These are phyloP conservation scores for Silvanus unidentatus DNA, from an alignment of 2,888 invertebrate genomes.

Conservation along the genomic window DNA sequence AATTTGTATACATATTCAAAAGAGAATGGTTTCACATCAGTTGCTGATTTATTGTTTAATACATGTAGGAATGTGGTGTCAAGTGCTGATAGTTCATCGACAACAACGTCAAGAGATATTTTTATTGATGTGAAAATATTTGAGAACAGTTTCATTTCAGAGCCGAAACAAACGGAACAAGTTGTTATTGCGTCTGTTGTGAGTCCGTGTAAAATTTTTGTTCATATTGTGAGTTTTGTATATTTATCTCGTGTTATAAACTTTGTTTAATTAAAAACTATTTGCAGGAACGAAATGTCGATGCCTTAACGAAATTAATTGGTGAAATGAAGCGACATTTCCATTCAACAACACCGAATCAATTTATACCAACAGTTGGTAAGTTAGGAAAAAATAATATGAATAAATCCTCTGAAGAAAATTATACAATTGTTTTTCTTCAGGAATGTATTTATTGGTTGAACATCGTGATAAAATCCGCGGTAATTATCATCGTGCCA, in stretches of 20 bases:
- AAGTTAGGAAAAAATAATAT: too few relatives aligned
- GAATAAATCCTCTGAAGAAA: too few relatives aligned
- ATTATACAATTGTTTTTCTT: conserved; percentile 11
- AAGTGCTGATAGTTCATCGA: conserved; percentile 9
- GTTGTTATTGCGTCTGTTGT: conserved; percentile 56
- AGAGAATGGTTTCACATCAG: conserved; percentile 37
- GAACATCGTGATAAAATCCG: conserved; percentile 35
- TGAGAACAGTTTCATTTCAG: conserved; percentile 31
- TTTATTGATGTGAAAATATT: conserved; percentile 1
- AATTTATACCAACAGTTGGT: not conserved
- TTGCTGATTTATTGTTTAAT: conserved; percentile 44
- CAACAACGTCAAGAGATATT: not conserved
- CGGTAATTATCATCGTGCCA: conserved; percentile 56
- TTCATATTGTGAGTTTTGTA: conserved; percentile 50
- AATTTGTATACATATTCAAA: conserved; percentile 23
- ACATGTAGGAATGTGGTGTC: conserved; percentile 21
- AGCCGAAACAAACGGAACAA: conserved; percentile 43
- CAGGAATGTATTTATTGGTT: conserved; percentile 54
- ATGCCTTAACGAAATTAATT: conserved; percentile 25
- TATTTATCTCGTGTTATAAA: not conserved
- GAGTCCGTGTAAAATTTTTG: conserved; percentile 61
- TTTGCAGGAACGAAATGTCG: conserved; percentile 24
- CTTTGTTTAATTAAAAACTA: too few relatives aligned
- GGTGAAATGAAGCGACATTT: conserved; percentile 26
- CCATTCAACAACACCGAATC: not conserved